These are phyloP conservation scores for Palythoa heliodiscus DNA, from an alignment of 92 coral and sea anemone genomes.

Conservation along the genomic window DNA sequence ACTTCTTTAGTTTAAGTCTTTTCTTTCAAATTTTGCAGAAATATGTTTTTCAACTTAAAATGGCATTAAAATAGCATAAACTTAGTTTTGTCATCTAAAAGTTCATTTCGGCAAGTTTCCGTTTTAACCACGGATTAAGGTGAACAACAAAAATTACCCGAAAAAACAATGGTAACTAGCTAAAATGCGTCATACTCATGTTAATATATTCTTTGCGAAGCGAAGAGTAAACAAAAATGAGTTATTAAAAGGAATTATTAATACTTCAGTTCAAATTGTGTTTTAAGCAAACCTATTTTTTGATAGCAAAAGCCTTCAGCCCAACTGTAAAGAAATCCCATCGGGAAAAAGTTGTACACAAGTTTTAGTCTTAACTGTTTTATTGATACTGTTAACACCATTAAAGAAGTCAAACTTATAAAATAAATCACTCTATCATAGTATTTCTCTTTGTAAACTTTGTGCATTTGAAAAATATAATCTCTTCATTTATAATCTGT, in stretches of 20 bases:
- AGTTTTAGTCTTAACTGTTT: not conserved
- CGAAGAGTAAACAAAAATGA: too few relatives aligned
- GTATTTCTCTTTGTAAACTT: constrained; percentile 9
- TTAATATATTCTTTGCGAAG: too few relatives aligned
- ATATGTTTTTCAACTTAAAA: not conserved
- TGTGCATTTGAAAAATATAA: constrained; percentile 22
- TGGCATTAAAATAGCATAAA: not conserved
- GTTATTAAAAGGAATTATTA: too few relatives aligned
- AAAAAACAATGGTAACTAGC: too few relatives aligned
- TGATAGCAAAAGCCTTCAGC: not conserved
- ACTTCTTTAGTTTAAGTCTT: not conserved
- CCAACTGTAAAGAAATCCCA: not conserved
- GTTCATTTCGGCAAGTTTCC: not conserved
- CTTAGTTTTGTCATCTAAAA: not conserved
- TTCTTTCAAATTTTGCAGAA: not conserved
- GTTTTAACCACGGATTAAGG: too few relatives aligned
- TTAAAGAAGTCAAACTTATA: not conserved
- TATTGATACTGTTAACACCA: constrained; percentile 11
- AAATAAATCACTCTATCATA: constrained; percentile 23
- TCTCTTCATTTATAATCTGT: constrained; percentile 28
- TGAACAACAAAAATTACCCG: too few relatives aligned
- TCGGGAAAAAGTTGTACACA: not conserved
- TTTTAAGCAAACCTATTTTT: not conserved
- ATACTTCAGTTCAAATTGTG: too few relatives aligned
- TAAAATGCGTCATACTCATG: too few relatives aligned